Evolutionary conservation across 2,888 invertebrate species (phyloP).

Genomic region (Dexiosoma caninum): DNA sequence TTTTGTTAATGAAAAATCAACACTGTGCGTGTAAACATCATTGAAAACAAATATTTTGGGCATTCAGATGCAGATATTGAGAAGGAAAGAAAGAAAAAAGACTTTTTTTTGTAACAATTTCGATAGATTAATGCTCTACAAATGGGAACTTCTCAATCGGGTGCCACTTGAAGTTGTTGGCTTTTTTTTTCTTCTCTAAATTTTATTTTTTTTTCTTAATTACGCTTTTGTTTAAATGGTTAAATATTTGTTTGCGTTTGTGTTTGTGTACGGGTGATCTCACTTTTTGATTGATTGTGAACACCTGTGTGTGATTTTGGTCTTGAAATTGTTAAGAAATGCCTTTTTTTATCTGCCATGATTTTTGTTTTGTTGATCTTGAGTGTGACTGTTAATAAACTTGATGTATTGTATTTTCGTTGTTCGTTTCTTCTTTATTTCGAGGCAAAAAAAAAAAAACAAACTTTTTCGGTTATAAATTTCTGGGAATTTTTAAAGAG

Average conservation of each 20-base stretch:
- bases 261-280: conserved; percentile 48
- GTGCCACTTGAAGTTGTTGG: conserved; percentile 38
- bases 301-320: conserved; percentile 55
- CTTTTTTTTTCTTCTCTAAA: background rate
- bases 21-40: conserved; percentile 36
- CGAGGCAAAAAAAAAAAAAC: background rate
- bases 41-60: conserved; percentile 15
- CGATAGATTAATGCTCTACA: conserved; percentile 6
- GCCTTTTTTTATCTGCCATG: conserved; percentile 35
- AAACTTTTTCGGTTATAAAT: background rate
- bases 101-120: conserved; percentile 7
- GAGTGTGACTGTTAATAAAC: conserved; percentile 21
- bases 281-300: conserved; percentile 60
- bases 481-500: conserved; percentile 28
- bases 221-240: conserved; percentile 54
- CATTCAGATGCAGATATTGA: background rate
- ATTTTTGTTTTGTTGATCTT: conserved; percentile 8
- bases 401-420: conserved; percentile 15
- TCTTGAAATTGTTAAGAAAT: conserved; percentile 37
- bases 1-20: conserved; percentile 37
- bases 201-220: background rate
- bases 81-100: too few relatives aligned
- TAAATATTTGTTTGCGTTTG: conserved; percentile 7
- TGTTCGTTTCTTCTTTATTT: background rate
- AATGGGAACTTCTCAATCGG: conserved; percentile 30